A percentile compares a stretch with the other conserved stretches of the same genome.
These are phyloP conservation scores for Auanema sp. DNA, from an alignment of 2,888 invertebrate genomes.

Conservation along the genomic window DNA sequence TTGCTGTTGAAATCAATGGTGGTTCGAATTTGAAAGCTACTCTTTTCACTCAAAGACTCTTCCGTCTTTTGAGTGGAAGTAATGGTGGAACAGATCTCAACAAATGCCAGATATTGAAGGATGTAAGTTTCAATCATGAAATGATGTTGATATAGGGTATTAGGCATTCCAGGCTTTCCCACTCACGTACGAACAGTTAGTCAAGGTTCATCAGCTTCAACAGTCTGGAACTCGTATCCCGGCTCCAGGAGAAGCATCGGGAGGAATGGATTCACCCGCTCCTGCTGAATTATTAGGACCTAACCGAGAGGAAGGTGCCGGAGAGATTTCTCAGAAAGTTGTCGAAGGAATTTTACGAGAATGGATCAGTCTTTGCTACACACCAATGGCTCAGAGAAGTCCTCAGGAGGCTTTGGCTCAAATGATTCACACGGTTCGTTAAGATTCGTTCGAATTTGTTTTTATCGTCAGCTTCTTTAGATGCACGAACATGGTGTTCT, in stretches of 20 bases:
- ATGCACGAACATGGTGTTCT: conserved; percentile 94
- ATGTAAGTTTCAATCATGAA: conserved; percentile 1
- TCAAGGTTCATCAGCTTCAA: conserved; percentile 35
- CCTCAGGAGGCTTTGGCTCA: conserved; percentile 81
- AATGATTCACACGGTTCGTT: conserved; percentile 73
- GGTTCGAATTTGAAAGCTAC: conserved; percentile 75
- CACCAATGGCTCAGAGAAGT: conserved; percentile 63
- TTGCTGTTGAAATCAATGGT: conserved; percentile 88
- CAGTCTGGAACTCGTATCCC: conserved; percentile 13
- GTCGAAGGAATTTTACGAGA: conserved; percentile 87
- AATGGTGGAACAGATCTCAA: conserved; percentile 12
- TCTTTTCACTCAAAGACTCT: conserved; percentile 79
- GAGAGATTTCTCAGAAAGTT: conserved; percentile 17
- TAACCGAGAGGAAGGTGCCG: not conserved
- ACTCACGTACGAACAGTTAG: conserved; percentile 38
- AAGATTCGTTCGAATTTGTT: not conserved
- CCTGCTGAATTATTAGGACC: not conserved
- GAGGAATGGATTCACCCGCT: conserved; percentile 15
- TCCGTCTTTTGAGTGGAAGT: conserved; percentile 28
- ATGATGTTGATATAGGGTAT: conserved; percentile 1
- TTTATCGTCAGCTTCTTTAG: conserved; percentile 65
- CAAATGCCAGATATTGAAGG: conserved; percentile 23
- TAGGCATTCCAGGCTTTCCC: conserved; percentile 27
- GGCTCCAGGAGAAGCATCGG: conserved; percentile 7
- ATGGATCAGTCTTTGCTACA: conserved; percentile 89